Evolutionary conservation across 2,797 vertebrate genomes (phyloP).

Genomic region (Myotis planiceps): DNA sequence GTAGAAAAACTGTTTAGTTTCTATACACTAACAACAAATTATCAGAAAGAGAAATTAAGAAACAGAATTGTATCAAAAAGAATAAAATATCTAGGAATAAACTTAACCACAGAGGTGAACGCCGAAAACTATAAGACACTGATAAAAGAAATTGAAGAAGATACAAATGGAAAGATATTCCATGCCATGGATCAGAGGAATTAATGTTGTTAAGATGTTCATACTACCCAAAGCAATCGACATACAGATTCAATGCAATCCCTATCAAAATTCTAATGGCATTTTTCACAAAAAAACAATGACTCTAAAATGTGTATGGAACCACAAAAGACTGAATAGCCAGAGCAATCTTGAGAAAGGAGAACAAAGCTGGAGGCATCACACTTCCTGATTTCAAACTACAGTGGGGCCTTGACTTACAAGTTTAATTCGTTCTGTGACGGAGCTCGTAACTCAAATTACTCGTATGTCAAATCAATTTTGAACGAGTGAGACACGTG

Average conservation of each 20-base stretch:
- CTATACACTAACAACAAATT: background rate
- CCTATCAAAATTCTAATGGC: background rate
- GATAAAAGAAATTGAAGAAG: background rate
- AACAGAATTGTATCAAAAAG: background rate
- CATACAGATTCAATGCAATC: background rate
- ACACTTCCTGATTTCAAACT: background rate
- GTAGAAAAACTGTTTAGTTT: background rate
- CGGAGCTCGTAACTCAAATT: too few relatives aligned
- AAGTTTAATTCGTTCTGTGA: too few relatives aligned
- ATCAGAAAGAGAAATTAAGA: background rate
- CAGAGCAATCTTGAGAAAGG: background rate
- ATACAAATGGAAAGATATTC: background rate
- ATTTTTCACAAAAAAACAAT: background rate
- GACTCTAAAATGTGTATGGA: background rate
- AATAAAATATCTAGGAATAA: background rate
- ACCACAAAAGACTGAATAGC: background rate
- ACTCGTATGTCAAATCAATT: too few relatives aligned
- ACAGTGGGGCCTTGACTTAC: too few relatives aligned
- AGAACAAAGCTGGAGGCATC: background rate
- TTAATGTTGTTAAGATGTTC: background rate
- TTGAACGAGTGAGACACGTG: too few relatives aligned
- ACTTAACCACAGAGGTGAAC: background rate
- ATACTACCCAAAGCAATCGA: background rate
- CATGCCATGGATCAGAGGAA: background rate
- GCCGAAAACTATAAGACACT: background rate